Evolutionary conservation across 2,888 invertebrate species (phyloP).

Genomic region (Ligdia adustata): DNA sequence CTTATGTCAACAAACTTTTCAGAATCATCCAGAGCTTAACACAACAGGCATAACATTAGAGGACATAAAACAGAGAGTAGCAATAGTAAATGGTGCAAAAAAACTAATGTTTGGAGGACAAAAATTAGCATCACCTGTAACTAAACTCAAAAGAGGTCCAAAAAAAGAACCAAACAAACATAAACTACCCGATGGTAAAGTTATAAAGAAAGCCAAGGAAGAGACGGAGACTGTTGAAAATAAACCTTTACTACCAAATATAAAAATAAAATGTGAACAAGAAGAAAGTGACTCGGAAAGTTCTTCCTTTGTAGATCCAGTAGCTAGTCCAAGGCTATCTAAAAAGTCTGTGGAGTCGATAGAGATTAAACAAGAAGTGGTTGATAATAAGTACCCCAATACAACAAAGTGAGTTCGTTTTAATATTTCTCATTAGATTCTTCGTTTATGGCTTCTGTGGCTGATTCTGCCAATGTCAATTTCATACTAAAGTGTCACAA

Average conservation of each 20-base stretch:
- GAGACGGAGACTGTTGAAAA: slow-evolving; percentile 62
- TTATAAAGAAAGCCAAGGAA: slow-evolving; percentile 63
- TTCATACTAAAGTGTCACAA: too few relatives aligned
- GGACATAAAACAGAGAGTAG: slow-evolving; percentile 82
- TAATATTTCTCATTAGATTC: too few relatives aligned
- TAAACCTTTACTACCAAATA: slow-evolving; percentile 68
- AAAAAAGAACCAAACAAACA: slow-evolving; percentile 63
- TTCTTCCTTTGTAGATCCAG: slow-evolving; percentile 72
- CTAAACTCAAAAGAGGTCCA: slow-evolving; percentile 61
- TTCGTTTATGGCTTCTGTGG: too few relatives aligned
- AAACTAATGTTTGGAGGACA: slow-evolving; percentile 76
- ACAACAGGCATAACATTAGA: slow-evolving; percentile 90
- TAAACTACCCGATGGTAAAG: slow-evolving; percentile 52
- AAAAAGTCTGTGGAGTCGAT: slow-evolving; percentile 63
- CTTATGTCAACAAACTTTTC: too few relatives aligned
- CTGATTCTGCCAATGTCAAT: too few relatives aligned
- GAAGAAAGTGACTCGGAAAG: slow-evolving; percentile 78
- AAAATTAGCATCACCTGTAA: slow-evolving; percentile 59
- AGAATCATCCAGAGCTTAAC: slow-evolving; percentile 90
- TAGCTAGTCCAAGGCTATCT: slow-evolving; percentile 69
- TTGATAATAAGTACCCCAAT: slow-evolving; percentile 63
- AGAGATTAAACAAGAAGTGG: slow-evolving; percentile 69
- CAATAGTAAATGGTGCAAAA: slow-evolving; percentile 77
- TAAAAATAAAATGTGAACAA: slow-evolving; percentile 73
- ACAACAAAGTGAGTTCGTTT: slow-evolving; percentile 51